Evolutionary conservation across 2,797 vertebrate genomes (phyloP).

Genomic region (Hyperoplus lanceolatus): DNA sequence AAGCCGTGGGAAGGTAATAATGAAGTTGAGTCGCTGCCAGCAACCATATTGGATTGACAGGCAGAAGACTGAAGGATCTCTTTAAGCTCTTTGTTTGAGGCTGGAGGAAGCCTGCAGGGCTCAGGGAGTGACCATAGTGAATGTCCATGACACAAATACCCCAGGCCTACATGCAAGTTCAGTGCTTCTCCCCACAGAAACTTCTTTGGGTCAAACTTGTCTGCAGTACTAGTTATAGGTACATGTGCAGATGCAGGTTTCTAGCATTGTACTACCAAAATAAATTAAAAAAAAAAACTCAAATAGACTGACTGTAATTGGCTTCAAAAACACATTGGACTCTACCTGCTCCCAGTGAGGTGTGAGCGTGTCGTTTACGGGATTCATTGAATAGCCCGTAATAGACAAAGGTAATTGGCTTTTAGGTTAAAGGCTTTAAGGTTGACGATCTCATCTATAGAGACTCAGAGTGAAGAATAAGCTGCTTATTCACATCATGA

Average conservation of each 20-base stretch:
- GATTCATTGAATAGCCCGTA: slow-evolving; percentile 65
- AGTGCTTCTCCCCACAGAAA: slow-evolving; percentile 2
- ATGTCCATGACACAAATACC: slow-evolving; percentile 60
- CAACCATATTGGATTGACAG: slow-evolving; percentile 69
- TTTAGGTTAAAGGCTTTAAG: slow-evolving; percentile 59
- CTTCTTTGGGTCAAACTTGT: not conserved
- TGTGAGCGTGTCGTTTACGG: slow-evolving; percentile 61
- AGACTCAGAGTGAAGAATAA: slow-evolving; percentile 45
- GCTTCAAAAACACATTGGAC: slow-evolving; percentile 32
- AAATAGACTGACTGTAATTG: slow-evolving; percentile 45
- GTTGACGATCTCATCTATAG: slow-evolving; percentile 42
- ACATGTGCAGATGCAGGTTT: not conserved
- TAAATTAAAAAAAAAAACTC: not conserved
- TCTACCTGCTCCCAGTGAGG: slow-evolving; percentile 27
- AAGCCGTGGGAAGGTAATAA: slow-evolving; percentile 80
- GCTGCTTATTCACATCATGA: slow-evolving; percentile 44
- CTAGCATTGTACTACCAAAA: not conserved
- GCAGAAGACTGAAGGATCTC: slow-evolving; percentile 62
- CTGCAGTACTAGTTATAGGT: not conserved
- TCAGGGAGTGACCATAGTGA: slow-evolving; percentile 52
- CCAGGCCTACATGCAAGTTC: slow-evolving; percentile 1
- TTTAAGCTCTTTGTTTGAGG: slow-evolving; percentile 72
- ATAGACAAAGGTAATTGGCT: slow-evolving; percentile 78
- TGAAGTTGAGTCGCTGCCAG: slow-evolving; percentile 73
- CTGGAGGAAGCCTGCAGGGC: slow-evolving; percentile 33